Evolutionary conservation across 2,888 invertebrate genomes (phyloP).

Genomic region (Neoscelio sp.): DNA sequence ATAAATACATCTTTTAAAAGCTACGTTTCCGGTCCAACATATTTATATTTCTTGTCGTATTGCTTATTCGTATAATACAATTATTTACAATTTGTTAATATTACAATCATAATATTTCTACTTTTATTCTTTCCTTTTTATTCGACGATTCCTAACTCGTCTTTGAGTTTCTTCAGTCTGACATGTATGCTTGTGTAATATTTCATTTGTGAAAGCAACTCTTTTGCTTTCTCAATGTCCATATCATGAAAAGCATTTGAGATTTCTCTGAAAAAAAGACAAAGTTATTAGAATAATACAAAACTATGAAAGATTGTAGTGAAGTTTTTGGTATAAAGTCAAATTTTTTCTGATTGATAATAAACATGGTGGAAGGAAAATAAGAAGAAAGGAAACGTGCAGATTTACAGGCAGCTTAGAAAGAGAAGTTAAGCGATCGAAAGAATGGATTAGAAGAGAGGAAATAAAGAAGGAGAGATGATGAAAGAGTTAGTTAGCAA

Average conservation of each 20-base stretch:
- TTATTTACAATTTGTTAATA: constrained; percentile 16
- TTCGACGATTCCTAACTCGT: constrained; percentile 78
- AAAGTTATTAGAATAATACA: constrained; percentile 15
- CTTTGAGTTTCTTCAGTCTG: constrained; percentile 87
- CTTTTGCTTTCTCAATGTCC: constrained; percentile 87
- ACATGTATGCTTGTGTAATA: constrained; percentile 92
- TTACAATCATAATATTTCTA: constrained; percentile 1
- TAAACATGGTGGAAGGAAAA: too few relatives aligned
- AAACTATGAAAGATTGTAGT: too few relatives aligned
- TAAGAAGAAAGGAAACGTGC: too few relatives aligned
- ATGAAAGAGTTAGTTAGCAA: too few relatives aligned
- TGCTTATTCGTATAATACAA: constrained; percentile 26
- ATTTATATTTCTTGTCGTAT: neutral
- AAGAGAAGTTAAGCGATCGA: too few relatives aligned
- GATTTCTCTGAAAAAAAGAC: constrained; percentile 83
- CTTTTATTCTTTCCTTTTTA: constrained; percentile 58
- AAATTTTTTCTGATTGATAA: too few relatives aligned
- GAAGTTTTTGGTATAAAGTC: too few relatives aligned
- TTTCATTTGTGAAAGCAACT: constrained; percentile 90
- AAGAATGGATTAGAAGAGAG: too few relatives aligned
- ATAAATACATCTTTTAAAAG: too few relatives aligned
- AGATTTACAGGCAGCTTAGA: too few relatives aligned
- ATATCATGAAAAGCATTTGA: constrained; percentile 87
- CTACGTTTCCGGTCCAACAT: too few relatives aligned
- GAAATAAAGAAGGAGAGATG: too few relatives aligned